Base-by-base conservation (phyloP, 2,113 vertebrate species). In the Platysteira castanea region DNA sequence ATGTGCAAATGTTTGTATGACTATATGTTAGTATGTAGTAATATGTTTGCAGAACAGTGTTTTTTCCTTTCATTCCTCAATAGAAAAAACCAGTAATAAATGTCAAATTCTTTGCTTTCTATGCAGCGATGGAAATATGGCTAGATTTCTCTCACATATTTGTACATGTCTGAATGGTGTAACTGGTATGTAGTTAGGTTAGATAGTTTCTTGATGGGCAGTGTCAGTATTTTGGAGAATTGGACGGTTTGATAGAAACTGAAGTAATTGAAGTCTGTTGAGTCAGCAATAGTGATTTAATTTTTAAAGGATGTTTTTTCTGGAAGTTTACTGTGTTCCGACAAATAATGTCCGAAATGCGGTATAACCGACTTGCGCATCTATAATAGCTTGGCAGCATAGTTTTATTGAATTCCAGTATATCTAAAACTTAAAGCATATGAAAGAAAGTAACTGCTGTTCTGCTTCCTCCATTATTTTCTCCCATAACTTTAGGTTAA, bases 381-480 rank as follows among this genome's bases (percentile, higher is more conserved):
- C 52, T 78, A 17, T 92, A 68, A 39, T 59, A 71, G 42, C 80
- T 96, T 92, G 93, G 93, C 93, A 90, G 20, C 59, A 56, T 84
- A 47, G 18, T 81, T 95, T 88, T 92, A 80, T 78, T 88, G 60
- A 96, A 94, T 96, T 97, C 92, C 83, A 81, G 33, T 42, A 71
- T 91, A 87, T 93, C 95, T 95, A 87, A 71, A 95, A 90, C 75
- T 63, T 70, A 74, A 70, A 54, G 56, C 75, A 60, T 63, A 64
- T 88, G 64, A 82, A 77, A 31, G 47, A 88, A 93, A 95, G 35
- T 54, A 95, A 57, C 56, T 78, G 64, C 88, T 90, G 30, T 8
- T 90, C 75, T 90, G 88, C 73, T 96, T 95, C 85, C 68, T 88
- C 64, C 75, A 76, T 95, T 94, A 87, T 86, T 94, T 95, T 92